phyloP scores from a whole-genome alignment of 2,888 invertebrate genomes.

The Caenorhabditis parvicauda region DNA sequence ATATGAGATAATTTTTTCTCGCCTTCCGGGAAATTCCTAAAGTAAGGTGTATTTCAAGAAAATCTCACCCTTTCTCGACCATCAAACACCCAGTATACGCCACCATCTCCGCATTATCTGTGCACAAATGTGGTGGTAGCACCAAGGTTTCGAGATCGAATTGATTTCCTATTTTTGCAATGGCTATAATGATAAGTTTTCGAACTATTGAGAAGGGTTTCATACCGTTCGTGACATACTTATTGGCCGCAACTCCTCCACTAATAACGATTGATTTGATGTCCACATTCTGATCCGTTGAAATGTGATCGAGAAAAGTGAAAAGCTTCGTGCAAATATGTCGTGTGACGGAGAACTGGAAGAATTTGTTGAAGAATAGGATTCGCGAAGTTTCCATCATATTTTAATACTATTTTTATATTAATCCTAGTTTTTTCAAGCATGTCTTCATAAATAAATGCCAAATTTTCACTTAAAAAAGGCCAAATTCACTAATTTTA shows the following conservation, averaged over 20 bases:
- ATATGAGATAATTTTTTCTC: not conserved
- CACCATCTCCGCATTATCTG: conserved; percentile 98
- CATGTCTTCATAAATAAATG: too few species aligned
- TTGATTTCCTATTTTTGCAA: conserved; percentile 31
- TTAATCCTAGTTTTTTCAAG: not conserved
- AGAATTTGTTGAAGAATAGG: too few species aligned
- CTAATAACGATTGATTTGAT: conserved; percentile 43
- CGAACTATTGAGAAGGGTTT: not conserved
- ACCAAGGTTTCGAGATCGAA: conserved; percentile 21
- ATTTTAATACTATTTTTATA: not conserved
- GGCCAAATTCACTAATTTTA: too few species aligned
- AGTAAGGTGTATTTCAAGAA: not conserved
- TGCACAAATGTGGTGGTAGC: conserved; percentile 78
- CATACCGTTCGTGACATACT: conserved; percentile 35
- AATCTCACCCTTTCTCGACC: conserved; percentile 25
- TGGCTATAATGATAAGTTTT: conserved; percentile 15
- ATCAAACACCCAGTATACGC: conserved; percentile 73
- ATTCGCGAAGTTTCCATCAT: too few species aligned
- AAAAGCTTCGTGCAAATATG: conserved; percentile 36
- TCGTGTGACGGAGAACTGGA: conserved; percentile 32
- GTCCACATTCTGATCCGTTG: not conserved
- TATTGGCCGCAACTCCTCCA: conserved; percentile 59
- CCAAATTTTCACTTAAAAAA: too few species aligned
- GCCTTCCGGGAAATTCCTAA: not conserved
- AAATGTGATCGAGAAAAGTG: conserved; percentile 20